Evolutionary conservation across 2,113 vertebrate genomes (phyloP).

Genomic region (Pangasianodon hypophthalmus): DNA sequence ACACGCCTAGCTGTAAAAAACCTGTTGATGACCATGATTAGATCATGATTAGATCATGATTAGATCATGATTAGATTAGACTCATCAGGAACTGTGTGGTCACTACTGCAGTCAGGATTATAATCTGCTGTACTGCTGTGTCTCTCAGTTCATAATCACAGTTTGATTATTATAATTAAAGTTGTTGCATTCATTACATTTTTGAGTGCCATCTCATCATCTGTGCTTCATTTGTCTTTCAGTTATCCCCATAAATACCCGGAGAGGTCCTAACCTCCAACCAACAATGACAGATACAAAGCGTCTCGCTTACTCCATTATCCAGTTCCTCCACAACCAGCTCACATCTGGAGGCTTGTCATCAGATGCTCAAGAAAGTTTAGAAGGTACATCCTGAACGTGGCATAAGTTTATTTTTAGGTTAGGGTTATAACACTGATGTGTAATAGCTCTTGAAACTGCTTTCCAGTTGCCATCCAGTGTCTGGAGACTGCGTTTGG

Average conservation of each 20-base stretch:
- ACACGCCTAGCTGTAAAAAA: background rate
- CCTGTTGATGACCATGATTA: background rate
- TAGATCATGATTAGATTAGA: background rate
- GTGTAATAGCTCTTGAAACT: background rate
- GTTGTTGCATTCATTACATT: background rate
- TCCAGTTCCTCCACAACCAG: conserved; percentile 90
- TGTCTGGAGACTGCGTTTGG: conserved; percentile 95
- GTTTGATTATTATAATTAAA: background rate
- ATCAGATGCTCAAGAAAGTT: conserved; percentile 90
- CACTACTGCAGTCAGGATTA: background rate
- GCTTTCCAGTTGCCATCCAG: conserved; percentile 87
- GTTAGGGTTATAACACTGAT: background rate
- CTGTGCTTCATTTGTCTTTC: background rate
- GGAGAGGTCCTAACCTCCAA: conserved; percentile 60
- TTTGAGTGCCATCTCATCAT: background rate
- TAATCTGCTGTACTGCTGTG: background rate
- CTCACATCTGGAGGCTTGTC: conserved; percentile 80
- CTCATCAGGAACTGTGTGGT: background rate
- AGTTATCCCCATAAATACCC: conserved; percentile 31
- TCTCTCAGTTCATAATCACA: background rate
- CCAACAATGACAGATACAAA: conserved; percentile 87
- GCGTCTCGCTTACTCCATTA: conserved; percentile 90
- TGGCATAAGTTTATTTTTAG: background rate
- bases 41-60: no score
- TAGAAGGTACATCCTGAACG: conserved; percentile 82